These are phyloP conservation scores for Chrysopa pallens DNA, from an alignment of 1,140 invertebrate genomes.

Conservation along the genomic window DNA sequence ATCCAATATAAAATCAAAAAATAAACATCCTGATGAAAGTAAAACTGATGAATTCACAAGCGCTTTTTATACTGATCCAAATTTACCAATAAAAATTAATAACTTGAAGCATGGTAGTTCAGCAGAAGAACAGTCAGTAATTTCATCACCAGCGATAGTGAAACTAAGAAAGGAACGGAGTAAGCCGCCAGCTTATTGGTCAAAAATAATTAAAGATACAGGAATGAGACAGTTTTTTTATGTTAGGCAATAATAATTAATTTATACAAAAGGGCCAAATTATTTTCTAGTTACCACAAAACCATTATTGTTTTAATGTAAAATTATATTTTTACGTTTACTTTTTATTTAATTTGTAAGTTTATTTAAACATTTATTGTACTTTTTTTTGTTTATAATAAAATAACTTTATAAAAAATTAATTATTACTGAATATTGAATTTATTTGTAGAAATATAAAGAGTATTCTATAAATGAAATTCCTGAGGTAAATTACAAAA, in stretches of 20 bases:
- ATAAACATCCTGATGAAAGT: too few relatives aligned
- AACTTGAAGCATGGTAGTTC: slow-evolving; percentile 3
- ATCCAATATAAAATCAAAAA: too few relatives aligned
- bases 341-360: not conserved
- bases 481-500: not conserved
- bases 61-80: slow-evolving; percentile 11
- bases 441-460: too few relatives aligned
- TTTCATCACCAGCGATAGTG: not conserved
- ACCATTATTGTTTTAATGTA: too few relatives aligned
- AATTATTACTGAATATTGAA: not conserved
- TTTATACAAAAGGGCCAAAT: not conserved
- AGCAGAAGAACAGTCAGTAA: not conserved
- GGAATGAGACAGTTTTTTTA: slow-evolving; percentile 19
- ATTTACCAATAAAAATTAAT: slow-evolving; percentile 6
- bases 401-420: not conserved
- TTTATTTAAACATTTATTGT: not conserved
- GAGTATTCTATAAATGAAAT: not conserved
- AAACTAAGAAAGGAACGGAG: not conserved
- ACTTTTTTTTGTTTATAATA: not conserved
- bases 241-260: slow-evolving; percentile 4
- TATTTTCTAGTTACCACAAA: too few relatives aligned
- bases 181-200: slow-evolving; percentile 1
- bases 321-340: not conserved
- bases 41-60: not conserved
- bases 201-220: slow-evolving; percentile 16